Conservation (phyloP, 2,797 vertebrate genomes). For the Thaleichthys pacificus region DNA sequence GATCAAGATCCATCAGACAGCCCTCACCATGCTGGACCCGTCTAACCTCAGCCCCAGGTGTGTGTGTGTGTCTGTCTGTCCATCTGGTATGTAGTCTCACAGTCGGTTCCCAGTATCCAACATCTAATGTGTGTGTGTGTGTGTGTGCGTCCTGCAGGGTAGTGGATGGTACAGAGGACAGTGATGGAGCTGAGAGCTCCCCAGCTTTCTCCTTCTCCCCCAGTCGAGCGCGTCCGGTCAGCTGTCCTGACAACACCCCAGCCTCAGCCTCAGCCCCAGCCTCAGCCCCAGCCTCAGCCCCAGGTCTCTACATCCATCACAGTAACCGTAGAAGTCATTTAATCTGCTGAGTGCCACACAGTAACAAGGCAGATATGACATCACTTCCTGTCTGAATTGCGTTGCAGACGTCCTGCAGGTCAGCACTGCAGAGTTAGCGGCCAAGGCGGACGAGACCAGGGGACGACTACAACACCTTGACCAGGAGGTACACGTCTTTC, state of each 20-base stretch:
- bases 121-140: conserved; percentile 4
- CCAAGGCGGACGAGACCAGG: conserved; percentile 92
- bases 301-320: background rate
- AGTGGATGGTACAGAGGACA: conserved; percentile 76
- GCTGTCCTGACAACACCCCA: conserved; percentile 47
- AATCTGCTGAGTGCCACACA: no score
- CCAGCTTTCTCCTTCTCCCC: conserved; percentile 63
- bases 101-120: background rate
- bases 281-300: background rate
- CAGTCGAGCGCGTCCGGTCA: conserved; percentile 45
- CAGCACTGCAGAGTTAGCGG: conserved; percentile 84
- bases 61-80: conserved; percentile 16
- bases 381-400: background rate
- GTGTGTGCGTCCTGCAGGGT: conserved; percentile 56
- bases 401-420: conserved; percentile 72
- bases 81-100: background rate
- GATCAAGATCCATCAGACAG: conserved; percentile 76
- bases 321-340: background rate
- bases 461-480: conserved; percentile 88
- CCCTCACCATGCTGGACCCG: conserved; percentile 74
- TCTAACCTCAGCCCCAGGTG: conserved; percentile 91
- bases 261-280: background rate
- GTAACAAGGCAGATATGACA: no score
- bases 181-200: conserved; percentile 52
- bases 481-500: conserved; percentile 79